A percentile compares a stretch with the other conserved stretches of the same genome.
Conservation (phyloP, 2,888 invertebrate species). For the Tryphoninae sp. region DNA sequence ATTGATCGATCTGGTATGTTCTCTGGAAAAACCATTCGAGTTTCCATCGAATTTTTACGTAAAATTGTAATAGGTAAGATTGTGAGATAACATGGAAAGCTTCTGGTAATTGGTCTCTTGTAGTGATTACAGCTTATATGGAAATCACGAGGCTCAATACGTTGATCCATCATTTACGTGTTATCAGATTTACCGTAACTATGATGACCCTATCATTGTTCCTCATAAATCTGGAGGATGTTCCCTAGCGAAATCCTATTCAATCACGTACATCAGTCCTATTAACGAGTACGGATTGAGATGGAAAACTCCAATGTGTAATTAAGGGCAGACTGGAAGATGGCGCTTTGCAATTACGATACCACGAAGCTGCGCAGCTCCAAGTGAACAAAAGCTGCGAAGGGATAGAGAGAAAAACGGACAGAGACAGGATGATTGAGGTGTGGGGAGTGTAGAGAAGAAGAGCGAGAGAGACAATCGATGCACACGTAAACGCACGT, state of each 20-base stretch:
- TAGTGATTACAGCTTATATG: neutral
- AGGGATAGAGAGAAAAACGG: neutral
- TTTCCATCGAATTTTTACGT: neutral
- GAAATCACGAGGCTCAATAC: conserved; percentile 12
- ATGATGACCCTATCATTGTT: conserved; percentile 43
- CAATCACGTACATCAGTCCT: conserved; percentile 4
- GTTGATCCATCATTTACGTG: conserved; percentile 8
- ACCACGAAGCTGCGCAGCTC: conserved; percentile 25
- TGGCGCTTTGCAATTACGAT: conserved; percentile 31
- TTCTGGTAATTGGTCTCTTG: neutral
- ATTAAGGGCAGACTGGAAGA: conserved; percentile 21
- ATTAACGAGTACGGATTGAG: neutral
- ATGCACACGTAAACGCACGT: conserved; percentile 40
- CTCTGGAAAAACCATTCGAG: neutral
- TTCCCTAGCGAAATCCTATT: conserved; percentile 14
- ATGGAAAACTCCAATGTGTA: conserved; percentile 19
- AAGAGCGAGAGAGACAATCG: conserved; percentile 10
- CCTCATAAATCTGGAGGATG: conserved; percentile 23
- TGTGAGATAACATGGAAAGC: neutral
- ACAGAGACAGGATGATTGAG: no score
- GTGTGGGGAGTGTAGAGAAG: no score
- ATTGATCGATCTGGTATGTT: neutral
- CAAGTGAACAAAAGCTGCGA: conserved; percentile 22
- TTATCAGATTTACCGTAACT: conserved; percentile 28
- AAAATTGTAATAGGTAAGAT: neutral